phyloP scores from a whole-genome alignment of 2,797 vertebrate species.

The Taeniopygia guttata region DNA sequence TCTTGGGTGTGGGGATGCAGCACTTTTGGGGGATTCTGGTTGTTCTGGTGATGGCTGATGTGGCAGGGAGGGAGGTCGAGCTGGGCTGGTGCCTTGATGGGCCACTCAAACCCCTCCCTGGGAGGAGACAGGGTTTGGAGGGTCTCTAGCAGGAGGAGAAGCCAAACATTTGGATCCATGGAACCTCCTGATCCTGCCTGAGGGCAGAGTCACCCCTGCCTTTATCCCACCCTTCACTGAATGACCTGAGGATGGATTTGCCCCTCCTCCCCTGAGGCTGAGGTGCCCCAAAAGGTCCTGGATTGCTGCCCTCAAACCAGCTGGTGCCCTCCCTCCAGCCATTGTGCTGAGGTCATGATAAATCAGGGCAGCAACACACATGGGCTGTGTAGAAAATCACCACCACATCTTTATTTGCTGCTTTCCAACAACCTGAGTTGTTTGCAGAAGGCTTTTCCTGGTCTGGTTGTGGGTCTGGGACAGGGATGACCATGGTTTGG shows the following conservation, averaged over 20 bases:
- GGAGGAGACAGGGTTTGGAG: neutral
- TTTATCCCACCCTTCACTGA: neutral
- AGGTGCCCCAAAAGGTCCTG: neutral
- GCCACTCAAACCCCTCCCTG: neutral
- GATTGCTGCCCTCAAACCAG: neutral
- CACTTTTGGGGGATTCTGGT: neutral
- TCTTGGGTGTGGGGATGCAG: rapidly evolving
- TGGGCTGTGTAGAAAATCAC: neutral
- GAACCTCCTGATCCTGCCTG: neutral
- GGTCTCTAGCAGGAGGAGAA: neutral
- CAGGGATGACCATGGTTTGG: neutral
- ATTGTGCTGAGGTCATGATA: rapidly evolving
- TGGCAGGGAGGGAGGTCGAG: neutral
- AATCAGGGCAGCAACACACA: neutral
- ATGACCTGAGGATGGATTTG: neutral
- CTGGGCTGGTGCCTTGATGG: neutral
- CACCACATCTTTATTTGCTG: conserved; percentile 35
- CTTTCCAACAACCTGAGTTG: neutral
- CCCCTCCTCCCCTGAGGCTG: neutral
- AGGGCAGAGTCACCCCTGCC: neutral
- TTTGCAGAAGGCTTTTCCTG: neutral
- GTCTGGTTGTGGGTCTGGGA: neutral
- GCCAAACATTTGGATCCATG: neutral
- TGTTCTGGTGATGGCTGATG: neutral
- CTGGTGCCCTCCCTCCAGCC: neutral